Conservation (phyloP, 2,113 vertebrate species). For the human (Homo sapiens) region DNA sequence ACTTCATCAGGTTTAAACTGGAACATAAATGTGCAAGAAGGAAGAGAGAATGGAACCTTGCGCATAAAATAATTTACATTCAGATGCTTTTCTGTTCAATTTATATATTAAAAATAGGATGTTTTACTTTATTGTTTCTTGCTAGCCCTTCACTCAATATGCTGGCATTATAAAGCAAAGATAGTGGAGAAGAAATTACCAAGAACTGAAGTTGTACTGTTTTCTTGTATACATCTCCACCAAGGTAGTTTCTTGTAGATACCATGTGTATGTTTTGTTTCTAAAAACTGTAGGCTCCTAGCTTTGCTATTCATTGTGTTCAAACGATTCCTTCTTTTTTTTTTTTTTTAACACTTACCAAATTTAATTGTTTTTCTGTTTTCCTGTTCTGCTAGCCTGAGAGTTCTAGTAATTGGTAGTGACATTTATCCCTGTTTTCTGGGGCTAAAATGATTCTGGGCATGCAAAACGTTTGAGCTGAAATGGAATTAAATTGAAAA, state of each 20-base stretch:
- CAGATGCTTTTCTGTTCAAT: not conserved
- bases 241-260: not conserved
- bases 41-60: not conserved
- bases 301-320: not conserved
- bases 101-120: not conserved
- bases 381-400: not conserved
- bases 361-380: not conserved
- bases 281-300: not conserved
- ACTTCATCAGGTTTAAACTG: not conserved
- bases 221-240: not conserved
- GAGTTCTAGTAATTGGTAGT: not conserved
- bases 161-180: constrained; percentile 2
- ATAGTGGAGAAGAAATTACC: not conserved
- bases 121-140: not conserved
- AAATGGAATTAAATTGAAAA: not conserved
- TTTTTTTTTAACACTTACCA: not conserved
- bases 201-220: not conserved
- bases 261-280: not conserved
- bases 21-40: not conserved
- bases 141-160: not conserved
- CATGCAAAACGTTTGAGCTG: not conserved
- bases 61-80: not conserved
- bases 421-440: not conserved
- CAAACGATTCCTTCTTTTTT: not conserved
- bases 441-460: not conserved